Base-by-base conservation (phyloP, 2,113 vertebrate genomes). In the Corythoichthys intestinalis region DNA sequence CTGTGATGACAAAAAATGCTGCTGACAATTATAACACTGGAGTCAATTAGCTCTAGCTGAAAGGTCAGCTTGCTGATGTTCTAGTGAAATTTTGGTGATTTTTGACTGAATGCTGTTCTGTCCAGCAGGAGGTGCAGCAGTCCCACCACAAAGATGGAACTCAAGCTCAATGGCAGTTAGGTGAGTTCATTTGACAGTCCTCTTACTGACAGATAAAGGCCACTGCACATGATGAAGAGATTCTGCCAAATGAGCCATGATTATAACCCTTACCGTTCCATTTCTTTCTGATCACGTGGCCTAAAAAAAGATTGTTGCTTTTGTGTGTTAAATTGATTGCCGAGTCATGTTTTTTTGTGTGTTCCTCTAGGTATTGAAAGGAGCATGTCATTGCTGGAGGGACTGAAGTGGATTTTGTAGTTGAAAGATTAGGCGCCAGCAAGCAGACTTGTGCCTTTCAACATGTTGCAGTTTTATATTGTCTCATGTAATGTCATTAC, bases 191-290 rank as follows among this genome's bases (percentile, higher is more conserved):
- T 6, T 28, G 20, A 28, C 20, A 28, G 20, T 28, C 20, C 20
- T 44, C 41, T 44, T 2, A 4, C 41, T 8, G 6, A 37, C 0
- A 8, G 20, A 3, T 2, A 38, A 28, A n/a, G 2, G 7, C 72
- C 59, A 67, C 53, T 56, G 60, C 81, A 85, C 60, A 56, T 92
- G 91, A 93, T 92, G 88, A 88, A 67, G 62, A 75, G 86, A 91
- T 93, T 93, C 89, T 92, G 92, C 91, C 91, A 92, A 85, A 93
- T 93, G 92, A 92, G 5, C 64, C 2, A 17, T 92, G 92, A 93
- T 92, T 92, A 92, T 90, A 91, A 74, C 64, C 77, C 6, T 71
- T 83, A 88, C 91, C 90, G 91, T 93, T 92, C 91, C 91, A 89
- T 80, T 52, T 73, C 39, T 65, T 17, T 87, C 91, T 92, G 91